Percentiles rank a stretch among this genome's conserved stretches.
These are phyloP conservation scores for Pheosia gnoma DNA, from an alignment of 2,888 invertebrate genomes.

Conservation along the genomic window DNA sequence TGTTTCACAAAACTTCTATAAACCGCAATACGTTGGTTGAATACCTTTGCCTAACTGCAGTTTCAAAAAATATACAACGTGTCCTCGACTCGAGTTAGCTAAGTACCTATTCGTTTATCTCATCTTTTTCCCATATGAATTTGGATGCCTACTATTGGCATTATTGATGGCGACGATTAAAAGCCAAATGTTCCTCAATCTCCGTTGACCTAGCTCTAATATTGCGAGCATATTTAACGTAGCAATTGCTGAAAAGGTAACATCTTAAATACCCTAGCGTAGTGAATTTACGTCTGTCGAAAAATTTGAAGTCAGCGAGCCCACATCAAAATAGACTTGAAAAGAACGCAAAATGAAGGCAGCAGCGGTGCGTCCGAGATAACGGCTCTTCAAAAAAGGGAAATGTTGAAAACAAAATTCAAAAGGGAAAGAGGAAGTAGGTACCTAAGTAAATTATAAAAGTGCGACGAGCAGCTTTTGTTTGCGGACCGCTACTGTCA, in stretches of 20 bases:
- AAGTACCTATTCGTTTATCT: background rate
- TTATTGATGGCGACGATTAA: background rate
- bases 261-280: conserved; percentile 30
- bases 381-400: conserved; percentile 70
- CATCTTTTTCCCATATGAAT: background rate
- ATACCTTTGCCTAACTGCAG: background rate
- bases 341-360: conserved; percentile 66
- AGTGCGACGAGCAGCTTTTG: conserved; percentile 69
- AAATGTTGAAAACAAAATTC: conserved; percentile 73
- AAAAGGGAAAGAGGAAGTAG: conserved; percentile 67
- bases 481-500: conserved; percentile 61
- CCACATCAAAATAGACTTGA: conserved; percentile 65
- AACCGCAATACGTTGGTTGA: background rate
- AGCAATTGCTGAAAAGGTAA: conserved; percentile 18
- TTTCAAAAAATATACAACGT: background rate
- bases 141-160: background rate
- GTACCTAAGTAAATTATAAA: conserved; percentile 74
- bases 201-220: background rate
- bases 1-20: conserved; percentile 25
- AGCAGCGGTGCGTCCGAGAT: conserved; percentile 62
- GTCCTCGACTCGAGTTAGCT: no score
- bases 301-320: conserved; percentile 49
- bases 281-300: conserved; percentile 48
- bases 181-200: background rate
- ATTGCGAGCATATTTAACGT: background rate